Evolutionary conservation across 2,888 invertebrate genomes (phyloP).

Genomic region (Caenorhabditis virilis): DNA sequence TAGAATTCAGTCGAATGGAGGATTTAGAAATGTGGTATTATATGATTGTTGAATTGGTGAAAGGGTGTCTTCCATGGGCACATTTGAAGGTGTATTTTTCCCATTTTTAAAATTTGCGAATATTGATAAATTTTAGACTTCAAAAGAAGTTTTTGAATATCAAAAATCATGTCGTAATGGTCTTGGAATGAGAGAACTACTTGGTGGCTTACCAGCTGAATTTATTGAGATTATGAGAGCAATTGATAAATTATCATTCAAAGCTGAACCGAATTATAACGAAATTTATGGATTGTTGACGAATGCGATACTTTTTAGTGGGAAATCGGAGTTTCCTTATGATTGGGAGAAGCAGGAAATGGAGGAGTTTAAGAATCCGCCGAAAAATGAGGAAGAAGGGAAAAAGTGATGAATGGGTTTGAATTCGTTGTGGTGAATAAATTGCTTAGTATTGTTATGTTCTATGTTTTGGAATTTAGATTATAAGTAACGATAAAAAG

Average conservation of each 20-base stretch:
- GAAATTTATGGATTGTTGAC: slow-evolving; percentile 41
- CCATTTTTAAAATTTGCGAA: not conserved
- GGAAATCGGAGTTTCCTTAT: slow-evolving; percentile 46
- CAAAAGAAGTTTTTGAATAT: slow-evolving; percentile 45
- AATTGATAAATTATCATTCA: slow-evolving; percentile 46
- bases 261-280: slow-evolving; percentile 43
- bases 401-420: not conserved
- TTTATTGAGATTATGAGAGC: slow-evolving; percentile 43
- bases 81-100: slow-evolving; percentile 21
- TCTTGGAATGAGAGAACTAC: slow-evolving; percentile 39
- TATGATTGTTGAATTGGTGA: slow-evolving; percentile 46
- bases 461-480: no score
- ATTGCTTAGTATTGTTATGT: no score
- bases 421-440: not conserved
- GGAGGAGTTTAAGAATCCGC: slow-evolving; percentile 36
- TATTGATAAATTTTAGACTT: slow-evolving; percentile 14
- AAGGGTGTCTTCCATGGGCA: slow-evolving; percentile 50
- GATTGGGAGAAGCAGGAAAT: slow-evolving; percentile 48
- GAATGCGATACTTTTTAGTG: slow-evolving; percentile 38
- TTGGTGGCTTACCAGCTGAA: slow-evolving; percentile 47
- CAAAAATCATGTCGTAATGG: slow-evolving; percentile 41
- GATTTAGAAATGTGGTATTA: slow-evolving; percentile 54
- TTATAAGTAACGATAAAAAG: no score
- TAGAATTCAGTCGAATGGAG: slow-evolving; percentile 45
- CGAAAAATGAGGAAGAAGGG: slow-evolving; percentile 4